Conservation (phyloP, 2,113 vertebrate species). For the Eupsittula cactorum region DNA sequence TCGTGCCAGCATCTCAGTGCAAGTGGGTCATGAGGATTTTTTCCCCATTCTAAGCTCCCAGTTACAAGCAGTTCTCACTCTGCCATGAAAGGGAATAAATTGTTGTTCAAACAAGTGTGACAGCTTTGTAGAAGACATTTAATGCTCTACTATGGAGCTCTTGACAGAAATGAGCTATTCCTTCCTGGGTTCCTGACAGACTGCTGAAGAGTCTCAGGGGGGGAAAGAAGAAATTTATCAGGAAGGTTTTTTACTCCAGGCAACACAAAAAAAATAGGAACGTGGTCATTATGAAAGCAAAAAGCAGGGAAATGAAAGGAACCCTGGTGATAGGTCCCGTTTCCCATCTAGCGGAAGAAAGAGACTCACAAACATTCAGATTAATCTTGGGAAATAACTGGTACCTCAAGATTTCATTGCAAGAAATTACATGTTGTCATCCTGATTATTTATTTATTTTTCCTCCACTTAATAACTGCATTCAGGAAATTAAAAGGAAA, state of each 20-base stretch:
- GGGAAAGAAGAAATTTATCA: constrained; percentile 62
- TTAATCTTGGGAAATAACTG: constrained; percentile 42
- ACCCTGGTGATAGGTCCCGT: not conserved
- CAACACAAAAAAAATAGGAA: constrained; percentile 7
- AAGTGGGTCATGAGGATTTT: not conserved
- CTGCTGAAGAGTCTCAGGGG: constrained; percentile 33
- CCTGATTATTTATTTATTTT: constrained; percentile 40
- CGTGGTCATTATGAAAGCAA: not conserved
- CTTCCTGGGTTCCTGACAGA: constrained; percentile 62
- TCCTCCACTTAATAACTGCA: not conserved
- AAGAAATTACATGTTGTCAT: constrained; percentile 43
- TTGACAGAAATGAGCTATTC: constrained; percentile 68
- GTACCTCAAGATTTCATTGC: not conserved
- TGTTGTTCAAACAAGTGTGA: not conserved
- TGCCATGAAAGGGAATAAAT: not conserved
- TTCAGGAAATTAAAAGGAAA: constrained; percentile 43
- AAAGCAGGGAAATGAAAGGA: constrained; percentile 23
- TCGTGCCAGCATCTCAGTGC: not conserved
- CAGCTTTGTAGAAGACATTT: constrained; percentile 42
- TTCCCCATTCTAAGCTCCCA: not conserved
- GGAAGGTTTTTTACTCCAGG: constrained; percentile 44
- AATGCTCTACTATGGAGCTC: constrained; percentile 44
- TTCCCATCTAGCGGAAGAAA: constrained; percentile 27
- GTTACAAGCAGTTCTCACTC: not conserved
- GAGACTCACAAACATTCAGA: not conserved